Conservation (phyloP, 1,140 invertebrate species). For the Brachionus calyciflorus region DNA sequence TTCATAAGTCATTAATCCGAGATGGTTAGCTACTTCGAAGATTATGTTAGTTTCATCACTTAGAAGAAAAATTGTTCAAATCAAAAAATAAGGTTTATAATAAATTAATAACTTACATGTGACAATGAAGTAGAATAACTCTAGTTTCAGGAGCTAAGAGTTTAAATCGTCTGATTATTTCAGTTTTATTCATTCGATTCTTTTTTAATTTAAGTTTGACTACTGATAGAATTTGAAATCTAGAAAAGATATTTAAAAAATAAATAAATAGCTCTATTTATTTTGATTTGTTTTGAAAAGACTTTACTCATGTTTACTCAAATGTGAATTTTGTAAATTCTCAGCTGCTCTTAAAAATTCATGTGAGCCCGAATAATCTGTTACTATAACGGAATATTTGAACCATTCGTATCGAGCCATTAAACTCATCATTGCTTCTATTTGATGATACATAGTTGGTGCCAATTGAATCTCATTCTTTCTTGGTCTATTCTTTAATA, state of each 20-base stretch:
- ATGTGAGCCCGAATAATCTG: slow-evolving; percentile 82
- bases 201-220: slow-evolving; percentile 69
- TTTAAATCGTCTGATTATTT: slow-evolving; percentile 64
- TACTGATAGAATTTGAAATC: slow-evolving; percentile 77
- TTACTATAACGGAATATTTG: slow-evolving; percentile 80
- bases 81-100: background rate
- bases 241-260: slow-evolving; percentile 48
- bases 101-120: slow-evolving; percentile 17
- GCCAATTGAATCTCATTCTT: slow-evolving; percentile 69
- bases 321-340: background rate
- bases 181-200: slow-evolving; percentile 63
- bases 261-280: background rate
- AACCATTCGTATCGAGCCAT: slow-evolving; percentile 92
- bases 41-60: slow-evolving; percentile 80
- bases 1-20: slow-evolving; percentile 84
- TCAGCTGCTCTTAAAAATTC: slow-evolving; percentile 79
- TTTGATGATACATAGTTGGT: slow-evolving; percentile 87
- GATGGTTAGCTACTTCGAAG: slow-evolving; percentile 72
- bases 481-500: slow-evolving; percentile 22
- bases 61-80: slow-evolving; percentile 52
- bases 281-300: too few relatives aligned
- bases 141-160: slow-evolving; percentile 80
- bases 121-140: slow-evolving; percentile 87
- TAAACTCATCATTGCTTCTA: slow-evolving; percentile 85
- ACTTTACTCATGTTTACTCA: background rate